Conservation (phyloP, 2,888 invertebrate genomes). For the Seladonia tumulorum region DNA sequence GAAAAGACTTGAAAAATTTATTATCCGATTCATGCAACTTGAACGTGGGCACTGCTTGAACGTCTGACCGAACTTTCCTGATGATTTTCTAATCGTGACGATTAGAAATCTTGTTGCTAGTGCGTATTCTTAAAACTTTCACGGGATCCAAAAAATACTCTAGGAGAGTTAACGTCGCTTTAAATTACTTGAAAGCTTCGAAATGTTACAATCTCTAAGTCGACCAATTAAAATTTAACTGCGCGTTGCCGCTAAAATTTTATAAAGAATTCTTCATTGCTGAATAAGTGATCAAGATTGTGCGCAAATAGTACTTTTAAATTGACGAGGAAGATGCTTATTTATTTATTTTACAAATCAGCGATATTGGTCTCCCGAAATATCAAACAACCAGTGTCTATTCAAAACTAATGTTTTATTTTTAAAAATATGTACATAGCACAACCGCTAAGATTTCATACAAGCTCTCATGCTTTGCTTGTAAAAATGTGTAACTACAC, state of each 20-base stretch:
- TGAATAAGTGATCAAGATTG: neutral
- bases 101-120: neutral
- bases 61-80: neutral
- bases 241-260: too few species aligned
- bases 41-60: neutral
- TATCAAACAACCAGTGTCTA: neutral
- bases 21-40: neutral
- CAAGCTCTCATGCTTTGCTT: too few species aligned
- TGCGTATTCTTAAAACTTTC: neutral
- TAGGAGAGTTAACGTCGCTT: neutral
- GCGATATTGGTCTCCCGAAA: neutral
- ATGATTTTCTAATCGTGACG: neutral
- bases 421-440: neutral
- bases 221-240: neutral
- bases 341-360: neutral
- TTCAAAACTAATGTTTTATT: neutral
- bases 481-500: neutral
- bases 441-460: too few species aligned
- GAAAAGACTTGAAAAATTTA: neutral
- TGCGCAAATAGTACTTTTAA: neutral
- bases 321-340: neutral
- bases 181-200: neutral
- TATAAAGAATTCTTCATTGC: neutral
- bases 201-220: neutral
- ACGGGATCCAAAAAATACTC: neutral